phyloP scores from a whole-genome alignment of 2,888 invertebrate species.

The Drosophila vallismaia region DNA sequence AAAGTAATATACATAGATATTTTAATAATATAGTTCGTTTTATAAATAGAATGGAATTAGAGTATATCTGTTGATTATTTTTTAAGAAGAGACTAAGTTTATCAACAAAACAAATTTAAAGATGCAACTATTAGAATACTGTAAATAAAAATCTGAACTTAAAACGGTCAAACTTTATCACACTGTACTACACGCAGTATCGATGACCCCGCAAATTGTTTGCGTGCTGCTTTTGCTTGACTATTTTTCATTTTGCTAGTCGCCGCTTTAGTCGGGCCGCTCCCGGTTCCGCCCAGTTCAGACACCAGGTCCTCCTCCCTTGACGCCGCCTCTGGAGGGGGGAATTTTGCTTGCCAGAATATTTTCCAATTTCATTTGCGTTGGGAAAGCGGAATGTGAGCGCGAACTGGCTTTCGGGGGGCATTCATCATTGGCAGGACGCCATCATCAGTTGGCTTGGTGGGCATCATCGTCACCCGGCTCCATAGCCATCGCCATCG shows the following conservation, averaged over 20 bases:
- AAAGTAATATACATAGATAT: too few relatives aligned
- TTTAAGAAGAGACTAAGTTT: too few relatives aligned
- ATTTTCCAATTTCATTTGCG: slow-evolving; percentile 79
- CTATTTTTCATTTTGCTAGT: slow-evolving; percentile 73
- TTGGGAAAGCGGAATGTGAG: slow-evolving; percentile 71
- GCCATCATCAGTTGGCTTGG: slow-evolving; percentile 46
- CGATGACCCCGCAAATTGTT: slow-evolving; percentile 74
- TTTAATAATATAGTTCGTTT: too few relatives aligned
- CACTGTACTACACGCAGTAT: slow-evolving; percentile 47
- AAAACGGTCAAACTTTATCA: too few relatives aligned
- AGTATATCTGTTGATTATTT: too few relatives aligned
- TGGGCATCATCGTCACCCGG: slow-evolving; percentile 48
- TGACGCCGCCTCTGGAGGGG: slow-evolving; percentile 13
- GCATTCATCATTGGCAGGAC: slow-evolving; percentile 70
- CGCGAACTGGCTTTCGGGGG: slow-evolving; percentile 52
- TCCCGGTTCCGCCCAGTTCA: neutral
- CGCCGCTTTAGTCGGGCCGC: slow-evolving; percentile 42
- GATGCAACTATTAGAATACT: too few relatives aligned
- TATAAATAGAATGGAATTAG: too few relatives aligned
- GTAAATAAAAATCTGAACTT: too few relatives aligned
- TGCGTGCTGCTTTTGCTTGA: slow-evolving; percentile 63
- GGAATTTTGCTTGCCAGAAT: slow-evolving; percentile 72
- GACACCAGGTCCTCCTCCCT: neutral
- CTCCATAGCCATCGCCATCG: slow-evolving; percentile 27
- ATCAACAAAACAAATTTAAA: too few relatives aligned